Percentiles rank a stretch among this genome's conserved stretches.
Conservation (phyloP, 2,888 invertebrate species). For the Tigriopus californicus region DNA sequence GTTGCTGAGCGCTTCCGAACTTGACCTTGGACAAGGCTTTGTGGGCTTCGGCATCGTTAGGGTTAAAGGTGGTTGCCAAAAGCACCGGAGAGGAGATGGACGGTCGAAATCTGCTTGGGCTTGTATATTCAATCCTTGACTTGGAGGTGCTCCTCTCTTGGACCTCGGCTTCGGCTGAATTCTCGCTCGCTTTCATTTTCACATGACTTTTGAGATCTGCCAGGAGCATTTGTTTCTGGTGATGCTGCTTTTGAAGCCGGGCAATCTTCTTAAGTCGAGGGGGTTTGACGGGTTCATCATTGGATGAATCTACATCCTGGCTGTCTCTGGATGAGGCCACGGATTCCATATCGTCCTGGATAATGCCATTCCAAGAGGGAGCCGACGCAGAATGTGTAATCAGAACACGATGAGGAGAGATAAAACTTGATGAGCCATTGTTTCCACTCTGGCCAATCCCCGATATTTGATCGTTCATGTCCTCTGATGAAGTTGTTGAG, state of each 20-base stretch:
- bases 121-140: neutral
- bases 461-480: too few species aligned
- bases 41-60: slow-evolving; percentile 9
- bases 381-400: too few species aligned
- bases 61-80: slow-evolving; percentile 11
- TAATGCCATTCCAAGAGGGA: too few species aligned
- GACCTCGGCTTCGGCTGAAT: neutral
- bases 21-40: slow-evolving; percentile 1
- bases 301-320: neutral
- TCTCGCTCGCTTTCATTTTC: neutral
- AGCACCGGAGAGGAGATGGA: slow-evolving; percentile 5
- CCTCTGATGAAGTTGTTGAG: too few species aligned
- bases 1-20: neutral
- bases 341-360: too few species aligned
- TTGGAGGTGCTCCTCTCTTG: neutral
- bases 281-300: slow-evolving; percentile 13
- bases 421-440: too few species aligned
- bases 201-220: too few species aligned
- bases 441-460: too few species aligned
- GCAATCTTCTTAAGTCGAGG: slow-evolving; percentile 15
- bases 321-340: neutral
- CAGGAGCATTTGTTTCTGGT: neutral
- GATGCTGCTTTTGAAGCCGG: slow-evolving; percentile 1
- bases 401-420: too few species aligned
- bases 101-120: neutral